Percentiles rank a stretch among this genome's conserved stretches.
Evolutionary conservation across 2,797 vertebrate species (phyloP).

Genomic region (Smutsia temminckii): DNA sequence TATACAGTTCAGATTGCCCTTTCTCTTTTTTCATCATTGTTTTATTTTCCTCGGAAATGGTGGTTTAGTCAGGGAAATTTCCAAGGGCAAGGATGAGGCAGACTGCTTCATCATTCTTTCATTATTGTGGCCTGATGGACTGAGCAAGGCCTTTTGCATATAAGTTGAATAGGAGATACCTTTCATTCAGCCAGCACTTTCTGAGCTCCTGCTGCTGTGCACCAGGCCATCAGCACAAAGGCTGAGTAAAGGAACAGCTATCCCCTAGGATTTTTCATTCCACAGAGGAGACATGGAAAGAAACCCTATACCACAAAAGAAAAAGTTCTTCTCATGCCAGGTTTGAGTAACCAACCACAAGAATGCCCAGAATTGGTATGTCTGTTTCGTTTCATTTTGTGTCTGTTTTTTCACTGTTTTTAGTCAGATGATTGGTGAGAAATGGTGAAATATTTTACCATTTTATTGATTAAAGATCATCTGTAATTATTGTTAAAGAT

Average conservation of each 20-base stretch:
- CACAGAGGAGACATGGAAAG: not conserved
- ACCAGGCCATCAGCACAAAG: not conserved
- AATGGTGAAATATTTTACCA: not conserved
- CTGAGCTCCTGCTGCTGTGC: not conserved
- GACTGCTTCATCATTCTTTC: constrained; percentile 19
- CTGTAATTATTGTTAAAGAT: not conserved
- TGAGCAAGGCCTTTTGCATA: not conserved
- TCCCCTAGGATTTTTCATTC: not conserved
- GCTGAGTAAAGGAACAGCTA: fast-evolving
- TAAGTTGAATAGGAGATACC: not conserved
- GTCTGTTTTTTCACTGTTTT: not conserved
- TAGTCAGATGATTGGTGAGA: not conserved
- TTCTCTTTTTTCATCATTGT: constrained; percentile 38
- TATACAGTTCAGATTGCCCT: constrained; percentile 1
- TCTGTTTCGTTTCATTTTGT: not conserved
- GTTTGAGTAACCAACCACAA: not conserved
- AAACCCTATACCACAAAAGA: not conserved
- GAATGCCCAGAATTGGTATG: not conserved
- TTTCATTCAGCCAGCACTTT: not conserved
- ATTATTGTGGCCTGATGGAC: not conserved
- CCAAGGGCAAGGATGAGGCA: not conserved
- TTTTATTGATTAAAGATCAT: no score
- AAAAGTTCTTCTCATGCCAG: not conserved
- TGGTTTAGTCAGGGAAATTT: constrained; percentile 12
- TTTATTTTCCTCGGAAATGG: not conserved